These are phyloP conservation scores for Sesamia inferens DNA, from an alignment of 2,888 invertebrate genomes.

Conservation along the genomic window DNA sequence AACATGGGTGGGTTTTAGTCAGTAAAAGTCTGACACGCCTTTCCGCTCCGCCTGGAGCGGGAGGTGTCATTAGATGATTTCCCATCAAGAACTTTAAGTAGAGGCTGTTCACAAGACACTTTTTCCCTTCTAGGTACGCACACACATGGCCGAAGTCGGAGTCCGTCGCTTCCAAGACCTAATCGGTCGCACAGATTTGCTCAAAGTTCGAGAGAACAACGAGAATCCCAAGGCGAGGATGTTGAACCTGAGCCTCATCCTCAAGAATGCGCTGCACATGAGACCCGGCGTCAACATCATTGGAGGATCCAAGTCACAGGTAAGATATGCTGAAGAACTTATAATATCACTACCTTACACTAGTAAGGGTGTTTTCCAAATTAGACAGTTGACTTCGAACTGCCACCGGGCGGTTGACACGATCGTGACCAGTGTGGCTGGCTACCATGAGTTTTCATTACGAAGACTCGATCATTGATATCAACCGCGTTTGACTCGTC, in stretches of 20 bases:
- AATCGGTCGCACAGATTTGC: conserved; percentile 97
- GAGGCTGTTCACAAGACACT: neutral
- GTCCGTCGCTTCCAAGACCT: conserved; percentile 96
- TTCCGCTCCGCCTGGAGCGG: too few species aligned
- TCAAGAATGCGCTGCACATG: conserved; percentile 97
- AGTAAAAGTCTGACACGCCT: too few species aligned
- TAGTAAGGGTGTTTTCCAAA: too few species aligned
- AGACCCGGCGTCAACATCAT: conserved; percentile 97
- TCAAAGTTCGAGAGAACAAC: conserved; percentile 93
- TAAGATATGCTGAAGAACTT: conserved; percentile 57
- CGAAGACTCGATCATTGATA: too few species aligned
- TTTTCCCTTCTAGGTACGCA: conserved; percentile 91
- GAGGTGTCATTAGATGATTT: too few species aligned
- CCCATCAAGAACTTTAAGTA: neutral
- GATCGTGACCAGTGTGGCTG: too few species aligned
- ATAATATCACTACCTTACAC: neutral
- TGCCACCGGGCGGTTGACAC: too few species aligned
- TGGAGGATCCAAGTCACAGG: conserved; percentile 96
- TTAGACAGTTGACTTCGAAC: too few species aligned
- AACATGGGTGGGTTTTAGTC: too few species aligned
- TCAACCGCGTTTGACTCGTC: too few species aligned
- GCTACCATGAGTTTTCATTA: too few species aligned
- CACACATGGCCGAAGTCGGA: conserved; percentile 97
- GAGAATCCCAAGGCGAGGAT: conserved; percentile 94
- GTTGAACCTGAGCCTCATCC: conserved; percentile 95